phyloP scores from a whole-genome alignment of 2,113 vertebrate species.

The Lasiurus borealis region DNA sequence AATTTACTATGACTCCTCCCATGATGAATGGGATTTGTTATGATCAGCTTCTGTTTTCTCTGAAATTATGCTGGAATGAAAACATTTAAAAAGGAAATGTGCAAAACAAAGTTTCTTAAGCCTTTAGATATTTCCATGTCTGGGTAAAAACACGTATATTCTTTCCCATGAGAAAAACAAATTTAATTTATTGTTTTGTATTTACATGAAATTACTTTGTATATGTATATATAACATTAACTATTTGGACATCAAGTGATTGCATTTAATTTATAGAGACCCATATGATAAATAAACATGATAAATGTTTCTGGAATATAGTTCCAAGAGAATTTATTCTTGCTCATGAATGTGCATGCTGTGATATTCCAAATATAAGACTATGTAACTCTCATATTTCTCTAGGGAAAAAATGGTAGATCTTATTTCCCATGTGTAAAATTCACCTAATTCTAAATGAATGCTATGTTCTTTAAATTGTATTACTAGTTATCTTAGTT shows the following conservation, averaged over 20 bases:
- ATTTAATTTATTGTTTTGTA: slow-evolving; percentile 22
- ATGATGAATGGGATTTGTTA: slow-evolving; percentile 26
- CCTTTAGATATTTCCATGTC: slow-evolving; percentile 31
- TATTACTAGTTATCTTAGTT: slow-evolving; percentile 22
- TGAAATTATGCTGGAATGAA: slow-evolving; percentile 40
- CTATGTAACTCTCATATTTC: neutral
- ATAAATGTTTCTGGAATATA: slow-evolving; percentile 29
- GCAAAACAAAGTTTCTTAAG: neutral
- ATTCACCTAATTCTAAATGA: slow-evolving; percentile 15
- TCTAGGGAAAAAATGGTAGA: slow-evolving; percentile 26
- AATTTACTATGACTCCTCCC: neutral
- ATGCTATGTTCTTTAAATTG: slow-evolving; percentile 35
- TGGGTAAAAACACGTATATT: slow-evolving; percentile 33
- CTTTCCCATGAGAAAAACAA: neutral
- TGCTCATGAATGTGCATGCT: slow-evolving; percentile 22
- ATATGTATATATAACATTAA: slow-evolving; percentile 48
- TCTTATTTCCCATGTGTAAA: neutral
- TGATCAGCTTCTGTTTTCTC: slow-evolving; percentile 38
- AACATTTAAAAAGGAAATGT: slow-evolving; percentile 58
- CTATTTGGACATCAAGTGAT: neutral
- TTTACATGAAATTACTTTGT: slow-evolving; percentile 37
- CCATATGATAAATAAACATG: neutral
- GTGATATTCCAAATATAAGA: slow-evolving; percentile 48
- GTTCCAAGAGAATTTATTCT: slow-evolving; percentile 52
- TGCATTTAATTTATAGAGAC: slow-evolving; percentile 30